phyloP scores from a whole-genome alignment of 2,888 invertebrate species.

The Marasmarcha lunaedactyla region DNA sequence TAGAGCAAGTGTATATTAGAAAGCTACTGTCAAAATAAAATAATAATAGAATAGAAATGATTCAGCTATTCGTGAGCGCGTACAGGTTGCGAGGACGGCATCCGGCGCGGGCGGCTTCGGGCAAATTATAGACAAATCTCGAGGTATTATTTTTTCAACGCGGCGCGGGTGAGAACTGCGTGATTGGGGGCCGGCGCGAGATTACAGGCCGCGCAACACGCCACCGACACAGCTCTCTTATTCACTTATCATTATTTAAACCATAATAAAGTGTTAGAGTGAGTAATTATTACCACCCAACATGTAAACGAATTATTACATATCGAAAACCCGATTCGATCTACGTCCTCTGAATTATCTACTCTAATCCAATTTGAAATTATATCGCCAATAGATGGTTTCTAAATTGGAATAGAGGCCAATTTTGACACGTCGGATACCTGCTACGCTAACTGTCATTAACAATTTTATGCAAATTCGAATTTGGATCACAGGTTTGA shows the following conservation, averaged over 20 bases:
- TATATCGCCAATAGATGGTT: constrained; percentile 19
- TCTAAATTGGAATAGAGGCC: constrained; percentile 34
- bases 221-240: constrained; percentile 54
- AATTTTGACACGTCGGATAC: constrained; percentile 53
- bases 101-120: constrained; percentile 35
- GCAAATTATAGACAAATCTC: constrained; percentile 68
- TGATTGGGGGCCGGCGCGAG: constrained; percentile 63
- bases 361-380: constrained; percentile 25
- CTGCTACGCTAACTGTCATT: constrained; percentile 52
- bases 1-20: constrained; percentile 33
- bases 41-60: constrained; percentile 36
- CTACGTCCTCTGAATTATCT: not conserved
- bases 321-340: not conserved
- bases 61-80: constrained; percentile 26
- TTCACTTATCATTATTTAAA: constrained; percentile 61
- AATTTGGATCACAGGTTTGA: constrained; percentile 52
- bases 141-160: constrained; percentile 69
- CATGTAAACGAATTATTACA: constrained; percentile 8
- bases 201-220: constrained; percentile 60
- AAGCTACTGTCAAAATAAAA: constrained; percentile 50
- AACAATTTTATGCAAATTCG: constrained; percentile 64
- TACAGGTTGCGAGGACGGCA: not conserved
- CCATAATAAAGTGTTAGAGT: constrained; percentile 61
- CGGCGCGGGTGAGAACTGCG: constrained; percentile 66
- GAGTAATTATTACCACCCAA: constrained; percentile 58